These are phyloP conservation scores for Agriopis leucophaearia DNA, from an alignment of 2,888 invertebrate species.

Conservation along the genomic window DNA sequence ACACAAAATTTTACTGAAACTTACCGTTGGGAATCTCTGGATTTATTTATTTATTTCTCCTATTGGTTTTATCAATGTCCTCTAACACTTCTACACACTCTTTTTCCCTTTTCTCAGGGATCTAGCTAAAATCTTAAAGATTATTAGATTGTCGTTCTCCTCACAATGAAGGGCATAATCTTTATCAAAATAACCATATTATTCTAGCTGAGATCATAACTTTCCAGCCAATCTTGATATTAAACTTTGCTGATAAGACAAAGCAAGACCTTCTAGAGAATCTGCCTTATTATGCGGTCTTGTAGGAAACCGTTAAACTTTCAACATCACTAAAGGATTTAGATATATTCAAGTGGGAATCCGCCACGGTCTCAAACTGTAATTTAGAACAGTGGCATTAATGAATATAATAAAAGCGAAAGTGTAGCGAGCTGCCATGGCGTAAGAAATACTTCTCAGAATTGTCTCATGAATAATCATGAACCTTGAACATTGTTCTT, in stretches of 20 bases:
- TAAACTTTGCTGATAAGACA: slow-evolving; percentile 22
- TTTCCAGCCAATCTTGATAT: slow-evolving; percentile 3
- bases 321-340: slow-evolving; percentile 24
- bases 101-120: too few species aligned
- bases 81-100: too few species aligned
- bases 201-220: slow-evolving; percentile 7
- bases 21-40: too few species aligned
- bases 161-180: not conserved
- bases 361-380: slow-evolving; percentile 31
- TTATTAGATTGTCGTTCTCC: not conserved
- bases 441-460: slow-evolving; percentile 45
- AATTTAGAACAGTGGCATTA: slow-evolving; percentile 38
- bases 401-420: slow-evolving; percentile 44
- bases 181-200: slow-evolving; percentile 1
- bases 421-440: slow-evolving; percentile 37
- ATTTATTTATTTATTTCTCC: too few species aligned
- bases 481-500: slow-evolving; percentile 40
- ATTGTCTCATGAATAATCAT: slow-evolving; percentile 44
- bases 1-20: too few species aligned
- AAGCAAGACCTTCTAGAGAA: slow-evolving; percentile 13
- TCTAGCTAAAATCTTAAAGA: too few species aligned
- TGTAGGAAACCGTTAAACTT: slow-evolving; percentile 25
- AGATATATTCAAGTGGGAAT: slow-evolving; percentile 18
- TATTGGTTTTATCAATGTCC: too few species aligned
- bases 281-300: slow-evolving; percentile 11